phyloP scores from a whole-genome alignment of 2,113 vertebrate species.

The Oreochromis aureus region DNA sequence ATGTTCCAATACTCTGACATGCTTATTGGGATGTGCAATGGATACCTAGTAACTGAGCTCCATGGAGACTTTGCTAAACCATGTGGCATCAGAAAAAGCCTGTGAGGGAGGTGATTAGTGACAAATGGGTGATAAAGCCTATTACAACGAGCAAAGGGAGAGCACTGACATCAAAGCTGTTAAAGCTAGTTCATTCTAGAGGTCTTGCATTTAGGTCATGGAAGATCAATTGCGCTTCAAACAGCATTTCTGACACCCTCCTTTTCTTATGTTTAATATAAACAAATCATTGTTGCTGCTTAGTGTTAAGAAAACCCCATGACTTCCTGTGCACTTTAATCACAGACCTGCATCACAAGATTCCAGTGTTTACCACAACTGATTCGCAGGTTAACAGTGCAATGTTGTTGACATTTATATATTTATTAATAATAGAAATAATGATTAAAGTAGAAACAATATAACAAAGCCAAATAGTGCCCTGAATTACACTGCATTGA shows the following conservation, averaged over 20 bases:
- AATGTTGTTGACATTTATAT: not conserved
- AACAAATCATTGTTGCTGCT: not conserved
- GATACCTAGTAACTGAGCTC: not conserved
- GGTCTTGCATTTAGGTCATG: not conserved
- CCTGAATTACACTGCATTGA: not conserved
- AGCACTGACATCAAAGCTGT: not conserved
- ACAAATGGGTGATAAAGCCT: conserved; percentile 8
- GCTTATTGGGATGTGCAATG: not conserved
- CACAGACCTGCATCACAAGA: not conserved
- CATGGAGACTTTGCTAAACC: not conserved
- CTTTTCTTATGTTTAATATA: not conserved
- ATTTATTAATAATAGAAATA: not conserved
- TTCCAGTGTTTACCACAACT: not conserved
- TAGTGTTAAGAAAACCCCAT: not conserved
- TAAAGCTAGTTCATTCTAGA: not conserved
- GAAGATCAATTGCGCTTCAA: not conserved
- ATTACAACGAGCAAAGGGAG: not conserved
- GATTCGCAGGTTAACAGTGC: not conserved
- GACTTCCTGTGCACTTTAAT: not conserved
- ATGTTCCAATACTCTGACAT: not conserved
- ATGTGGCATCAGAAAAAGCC: not conserved
- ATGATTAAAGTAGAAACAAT: not conserved
- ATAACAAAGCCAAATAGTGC: not conserved
- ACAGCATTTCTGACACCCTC: not conserved
- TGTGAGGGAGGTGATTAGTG: conserved; percentile 3